phyloP scores from a whole-genome alignment of 2,888 invertebrate genomes.

The Orchestes rusci region DNA sequence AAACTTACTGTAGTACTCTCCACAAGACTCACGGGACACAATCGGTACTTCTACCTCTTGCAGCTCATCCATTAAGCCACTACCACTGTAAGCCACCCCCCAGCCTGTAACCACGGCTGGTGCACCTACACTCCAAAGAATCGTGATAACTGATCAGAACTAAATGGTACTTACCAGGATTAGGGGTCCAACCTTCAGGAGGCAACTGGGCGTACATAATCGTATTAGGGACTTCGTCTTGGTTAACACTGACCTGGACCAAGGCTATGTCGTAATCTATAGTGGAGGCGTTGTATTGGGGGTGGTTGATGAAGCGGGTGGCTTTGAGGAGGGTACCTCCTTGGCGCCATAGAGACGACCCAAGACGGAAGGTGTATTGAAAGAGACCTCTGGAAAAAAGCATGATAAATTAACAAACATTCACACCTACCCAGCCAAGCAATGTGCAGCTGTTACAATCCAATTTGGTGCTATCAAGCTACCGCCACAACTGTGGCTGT shows the following conservation, averaged over 20 bases:
- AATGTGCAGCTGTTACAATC: constrained; percentile 22
- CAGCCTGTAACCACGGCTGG: constrained; percentile 23
- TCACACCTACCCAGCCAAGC: constrained; percentile 4
- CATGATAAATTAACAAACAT: background rate
- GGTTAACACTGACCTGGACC: background rate
- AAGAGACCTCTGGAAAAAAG: too few species aligned
- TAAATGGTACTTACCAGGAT: background rate
- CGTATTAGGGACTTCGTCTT: constrained; percentile 3
- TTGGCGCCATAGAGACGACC: constrained; percentile 5
- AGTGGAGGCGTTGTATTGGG: constrained; percentile 61
- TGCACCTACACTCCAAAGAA: constrained; percentile 13
- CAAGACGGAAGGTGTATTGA: constrained; percentile 10
- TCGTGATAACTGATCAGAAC: too few species aligned
- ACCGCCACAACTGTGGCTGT: constrained; percentile 18
- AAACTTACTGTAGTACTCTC: constrained; percentile 12
- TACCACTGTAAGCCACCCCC: constrained; percentile 15
- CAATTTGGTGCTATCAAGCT: constrained; percentile 16
- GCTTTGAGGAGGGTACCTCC: constrained; percentile 18
- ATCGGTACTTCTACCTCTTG: constrained; percentile 19
- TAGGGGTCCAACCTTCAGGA: constrained; percentile 12
- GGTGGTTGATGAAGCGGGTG: constrained; percentile 40
- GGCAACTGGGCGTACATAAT: constrained; percentile 8
- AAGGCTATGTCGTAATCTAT: constrained; percentile 71
- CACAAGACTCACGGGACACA: constrained; percentile 9
- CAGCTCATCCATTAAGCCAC: constrained; percentile 8